Evolutionary conservation across 2,888 invertebrate genomes (phyloP).

Genomic region (Eupithecia inturbata): DNA sequence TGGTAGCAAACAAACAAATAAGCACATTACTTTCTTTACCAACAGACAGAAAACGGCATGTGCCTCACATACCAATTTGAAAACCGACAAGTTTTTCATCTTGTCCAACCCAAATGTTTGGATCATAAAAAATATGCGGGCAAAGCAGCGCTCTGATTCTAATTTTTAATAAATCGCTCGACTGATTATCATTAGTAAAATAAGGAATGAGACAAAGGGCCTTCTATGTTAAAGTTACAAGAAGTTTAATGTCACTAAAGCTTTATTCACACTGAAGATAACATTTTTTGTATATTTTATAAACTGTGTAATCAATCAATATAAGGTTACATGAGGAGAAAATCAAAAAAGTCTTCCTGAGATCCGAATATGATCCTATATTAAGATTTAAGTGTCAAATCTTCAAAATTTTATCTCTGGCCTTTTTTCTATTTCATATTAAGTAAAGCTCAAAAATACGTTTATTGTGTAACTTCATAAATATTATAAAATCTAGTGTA

Average conservation of each 20-base stretch:
- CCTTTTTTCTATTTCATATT: neutral
- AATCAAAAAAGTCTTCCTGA: conserved; percentile 21
- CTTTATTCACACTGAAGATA: conserved; percentile 52
- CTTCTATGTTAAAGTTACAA: neutral
- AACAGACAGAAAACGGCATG: neutral
- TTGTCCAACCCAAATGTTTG: neutral
- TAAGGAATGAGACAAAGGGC: conserved; percentile 17
- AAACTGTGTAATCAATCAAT: neutral
- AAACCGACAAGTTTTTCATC: neutral
- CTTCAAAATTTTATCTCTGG: neutral
- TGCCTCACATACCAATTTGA: neutral
- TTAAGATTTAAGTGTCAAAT: too few species aligned
- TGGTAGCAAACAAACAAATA: conserved; percentile 60
- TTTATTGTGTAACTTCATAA: conserved; percentile 36
- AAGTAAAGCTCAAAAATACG: neutral
- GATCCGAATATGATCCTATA: neutral
- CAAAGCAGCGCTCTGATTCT: neutral
- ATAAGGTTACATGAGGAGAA: neutral
- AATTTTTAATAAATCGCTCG: conserved; percentile 9
- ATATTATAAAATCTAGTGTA: conserved; percentile 53
- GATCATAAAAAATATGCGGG: neutral
- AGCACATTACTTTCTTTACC: neutral
- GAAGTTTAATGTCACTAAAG: conserved; percentile 41
- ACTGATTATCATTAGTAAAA: conserved; percentile 35
- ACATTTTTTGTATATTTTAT: conserved; percentile 27